Evolutionary conservation across 2,888 invertebrate genomes (phyloP).

Genomic region (Tricholauxania praeusta): DNA sequence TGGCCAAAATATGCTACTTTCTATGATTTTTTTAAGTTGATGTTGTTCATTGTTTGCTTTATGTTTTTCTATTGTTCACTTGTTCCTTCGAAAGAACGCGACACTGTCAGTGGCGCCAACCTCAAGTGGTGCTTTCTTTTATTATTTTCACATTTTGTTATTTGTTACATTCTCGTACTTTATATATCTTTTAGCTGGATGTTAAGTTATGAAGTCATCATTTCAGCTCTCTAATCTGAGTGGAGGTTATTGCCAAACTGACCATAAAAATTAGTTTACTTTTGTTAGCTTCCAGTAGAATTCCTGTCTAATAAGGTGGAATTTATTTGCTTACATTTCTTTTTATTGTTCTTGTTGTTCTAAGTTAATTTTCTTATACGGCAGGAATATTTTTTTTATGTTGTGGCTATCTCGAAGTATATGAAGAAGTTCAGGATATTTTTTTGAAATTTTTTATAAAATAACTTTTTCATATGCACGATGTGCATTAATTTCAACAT

Average conservation of each 20-base stretch:
- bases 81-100: slow-evolving; percentile 19
- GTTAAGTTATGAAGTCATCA: slow-evolving; percentile 36
- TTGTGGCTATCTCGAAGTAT: too few species aligned
- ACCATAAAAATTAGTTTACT: slow-evolving; percentile 63
- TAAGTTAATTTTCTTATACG: not conserved
- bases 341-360: not conserved
- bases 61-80: slow-evolving; percentile 23
- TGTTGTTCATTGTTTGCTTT: slow-evolving; percentile 11
- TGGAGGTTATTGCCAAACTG: slow-evolving; percentile 55
- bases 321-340: slow-evolving; percentile 53
- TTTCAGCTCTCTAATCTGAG: slow-evolving; percentile 12
- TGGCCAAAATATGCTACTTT: slow-evolving; percentile 13
- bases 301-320: slow-evolving; percentile 64
- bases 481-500: too few species aligned
- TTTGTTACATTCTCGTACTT: slow-evolving; percentile 27
- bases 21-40: slow-evolving; percentile 5
- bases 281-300: slow-evolving; percentile 52
- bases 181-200: slow-evolving; percentile 33
- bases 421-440: too few species aligned
- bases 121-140: slow-evolving; percentile 9
- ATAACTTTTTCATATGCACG: too few species aligned
- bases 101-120: slow-evolving; percentile 35
- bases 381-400: not conserved
- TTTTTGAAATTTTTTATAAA: too few species aligned
- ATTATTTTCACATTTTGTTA: slow-evolving; percentile 8